phyloP scores from a whole-genome alignment of 2,113 vertebrate genomes.

The Sialia sialis region DNA sequence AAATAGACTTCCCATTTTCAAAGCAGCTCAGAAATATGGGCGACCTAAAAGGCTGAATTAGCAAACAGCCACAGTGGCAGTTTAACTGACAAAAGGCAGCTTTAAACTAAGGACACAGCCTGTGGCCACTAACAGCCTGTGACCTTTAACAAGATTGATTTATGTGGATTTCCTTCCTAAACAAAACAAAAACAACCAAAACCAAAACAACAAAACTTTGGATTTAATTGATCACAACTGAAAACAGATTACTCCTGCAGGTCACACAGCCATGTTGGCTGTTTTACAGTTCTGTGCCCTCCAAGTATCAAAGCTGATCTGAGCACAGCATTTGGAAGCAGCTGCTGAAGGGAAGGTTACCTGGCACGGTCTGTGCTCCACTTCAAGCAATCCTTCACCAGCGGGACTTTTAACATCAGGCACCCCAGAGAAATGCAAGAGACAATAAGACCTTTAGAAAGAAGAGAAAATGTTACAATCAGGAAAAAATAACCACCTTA shows the following conservation, averaged over 20 bases:
- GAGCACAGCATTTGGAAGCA: background rate
- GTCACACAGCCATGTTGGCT: accelerated
- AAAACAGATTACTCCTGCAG: background rate
- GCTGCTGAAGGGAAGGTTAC: background rate
- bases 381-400: background rate
- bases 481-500: background rate
- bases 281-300: background rate
- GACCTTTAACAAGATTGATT: background rate
- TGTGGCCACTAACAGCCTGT: background rate
- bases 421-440: background rate
- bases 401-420: background rate
- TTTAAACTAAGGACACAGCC: background rate
- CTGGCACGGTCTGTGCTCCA: background rate
- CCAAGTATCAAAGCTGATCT: accelerated
- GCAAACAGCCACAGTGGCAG: background rate
- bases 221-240: background rate
- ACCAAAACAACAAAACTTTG: background rate
- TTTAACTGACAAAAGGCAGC: background rate
- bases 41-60: background rate
- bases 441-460: background rate
- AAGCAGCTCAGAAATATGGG: background rate
- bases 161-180: background rate
- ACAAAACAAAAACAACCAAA: background rate
- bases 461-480: background rate
- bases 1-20: background rate